These are phyloP conservation scores for Nasalis larvatus DNA, from an alignment of 2,113 vertebrate genomes.

Conservation along the genomic window DNA sequence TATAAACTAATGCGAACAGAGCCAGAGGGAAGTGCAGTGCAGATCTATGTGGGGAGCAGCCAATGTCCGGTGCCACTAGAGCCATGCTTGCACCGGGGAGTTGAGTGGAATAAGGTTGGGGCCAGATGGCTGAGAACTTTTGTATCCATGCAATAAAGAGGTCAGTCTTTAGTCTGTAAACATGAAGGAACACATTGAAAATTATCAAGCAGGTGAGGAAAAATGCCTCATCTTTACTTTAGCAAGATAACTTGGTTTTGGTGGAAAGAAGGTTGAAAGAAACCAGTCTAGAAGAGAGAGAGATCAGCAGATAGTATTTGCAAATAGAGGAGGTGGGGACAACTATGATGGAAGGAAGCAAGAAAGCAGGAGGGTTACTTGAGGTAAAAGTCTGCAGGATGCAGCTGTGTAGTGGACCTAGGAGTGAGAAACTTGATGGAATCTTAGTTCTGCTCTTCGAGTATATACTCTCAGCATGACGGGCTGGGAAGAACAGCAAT, in stretches of 20 bases:
- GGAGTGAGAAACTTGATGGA: neutral
- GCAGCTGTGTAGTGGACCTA: fast-evolving
- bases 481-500: neutral
- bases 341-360: neutral
- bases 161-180: neutral
- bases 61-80: neutral
- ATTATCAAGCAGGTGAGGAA: neutral
- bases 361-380: neutral
- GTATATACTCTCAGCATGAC: neutral
- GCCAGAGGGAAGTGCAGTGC: neutral
- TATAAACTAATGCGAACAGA: neutral
- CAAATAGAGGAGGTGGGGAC: neutral
- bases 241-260: neutral
- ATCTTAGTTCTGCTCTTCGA: neutral
- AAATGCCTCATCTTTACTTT: neutral
- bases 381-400: neutral
- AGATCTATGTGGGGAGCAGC: no score
- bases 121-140: neutral
- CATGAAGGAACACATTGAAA: neutral
- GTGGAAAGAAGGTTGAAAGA: neutral
- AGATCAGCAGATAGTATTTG: neutral
- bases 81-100: neutral
- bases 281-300: neutral
- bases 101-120: no score
- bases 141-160: neutral